phyloP scores from a whole-genome alignment of 2,888 invertebrate species.

The Euspilapteryx auroguttella region DNA sequence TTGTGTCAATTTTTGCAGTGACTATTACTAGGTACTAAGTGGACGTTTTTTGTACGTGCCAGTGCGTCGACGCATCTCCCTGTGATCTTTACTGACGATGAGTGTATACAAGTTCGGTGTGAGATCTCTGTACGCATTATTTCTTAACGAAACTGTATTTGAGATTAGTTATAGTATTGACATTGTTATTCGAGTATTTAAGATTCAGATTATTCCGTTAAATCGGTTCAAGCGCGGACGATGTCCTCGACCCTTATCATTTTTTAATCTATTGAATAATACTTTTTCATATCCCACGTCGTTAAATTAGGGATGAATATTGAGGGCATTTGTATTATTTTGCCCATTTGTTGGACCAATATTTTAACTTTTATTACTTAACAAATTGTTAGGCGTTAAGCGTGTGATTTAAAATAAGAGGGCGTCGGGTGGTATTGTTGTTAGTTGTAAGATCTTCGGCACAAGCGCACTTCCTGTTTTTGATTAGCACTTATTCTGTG shows the following conservation, averaged over 20 bases:
- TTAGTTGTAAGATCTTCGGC: constrained; percentile 60
- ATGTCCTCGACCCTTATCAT: constrained; percentile 56
- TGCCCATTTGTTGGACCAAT: constrained; percentile 64
- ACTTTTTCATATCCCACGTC: constrained; percentile 60
- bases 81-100: constrained; percentile 39
- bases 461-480: constrained; percentile 62
- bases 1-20: constrained; percentile 44
- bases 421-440: constrained; percentile 60
- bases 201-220: constrained; percentile 53
- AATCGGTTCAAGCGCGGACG: constrained; percentile 39
- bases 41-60: constrained; percentile 31
- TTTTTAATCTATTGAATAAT: constrained; percentile 60
- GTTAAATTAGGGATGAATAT: constrained; percentile 62
- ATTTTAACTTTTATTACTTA: constrained; percentile 62
- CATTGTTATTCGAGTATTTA: constrained; percentile 56
- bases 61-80: constrained; percentile 40
- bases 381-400: constrained; percentile 61
- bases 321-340: constrained; percentile 63
- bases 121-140: constrained; percentile 50
- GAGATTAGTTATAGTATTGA: constrained; percentile 61
- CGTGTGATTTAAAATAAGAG: constrained; percentile 61
- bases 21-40: no score
- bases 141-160: constrained; percentile 54
- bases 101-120: constrained; percentile 33
- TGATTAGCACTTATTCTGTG: constrained; percentile 62